Base-by-base conservation (phyloP, 2,888 invertebrate species). In the Drosophila limbata region DNA sequence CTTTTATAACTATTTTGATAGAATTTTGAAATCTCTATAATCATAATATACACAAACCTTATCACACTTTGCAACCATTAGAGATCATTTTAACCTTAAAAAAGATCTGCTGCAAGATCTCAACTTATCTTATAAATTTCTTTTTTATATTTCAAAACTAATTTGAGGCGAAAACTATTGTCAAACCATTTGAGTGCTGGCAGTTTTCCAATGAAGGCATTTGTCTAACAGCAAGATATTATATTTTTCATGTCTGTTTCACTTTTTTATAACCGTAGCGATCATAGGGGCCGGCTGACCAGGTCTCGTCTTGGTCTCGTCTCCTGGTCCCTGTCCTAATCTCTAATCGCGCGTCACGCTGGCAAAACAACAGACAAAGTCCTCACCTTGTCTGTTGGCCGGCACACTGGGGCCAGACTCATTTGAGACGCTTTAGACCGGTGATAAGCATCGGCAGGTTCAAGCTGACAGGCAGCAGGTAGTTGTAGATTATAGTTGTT, bases 331-430 rank as follows among this genome's bases (percentile, higher is more conserved):
- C 72, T 57, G 69, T 48, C 64, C 75, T 79, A 84, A 87, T 87
- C 88, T 88, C 86, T 80, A 88, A 87, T 87, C 88, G 77, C 75
- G 57, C 86, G 79, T 88, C 80, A 86, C 84, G 85, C 83, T 85
- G 86, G 60, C 76, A 75, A 47, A 42, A 48, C 66, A 60, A 51
- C 73, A 47, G 45, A 48, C 66, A 60, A 51, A 64, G 77, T 73
- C 75, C 70, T 77, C 71, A 69, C 62, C 77, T 69, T 71, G 70
- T 35, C 33, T 71, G 70, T 35, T 21, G 56, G 25, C 35, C 68
- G 61, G 55, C 48, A 62, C 77, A 60, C 77, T 73, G 73, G 67
- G 53, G 68, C 66, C 66, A 69, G 64, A 73, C 82, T 82, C 82
- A 88, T 88, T 88, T 86, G 74, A 69, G 79, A 81, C 86, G 88